Percentiles rank a stretch among this genome's conserved stretches.
phyloP scores from a whole-genome alignment of 2,797 vertebrate genomes.

The Strix occidentalis region DNA sequence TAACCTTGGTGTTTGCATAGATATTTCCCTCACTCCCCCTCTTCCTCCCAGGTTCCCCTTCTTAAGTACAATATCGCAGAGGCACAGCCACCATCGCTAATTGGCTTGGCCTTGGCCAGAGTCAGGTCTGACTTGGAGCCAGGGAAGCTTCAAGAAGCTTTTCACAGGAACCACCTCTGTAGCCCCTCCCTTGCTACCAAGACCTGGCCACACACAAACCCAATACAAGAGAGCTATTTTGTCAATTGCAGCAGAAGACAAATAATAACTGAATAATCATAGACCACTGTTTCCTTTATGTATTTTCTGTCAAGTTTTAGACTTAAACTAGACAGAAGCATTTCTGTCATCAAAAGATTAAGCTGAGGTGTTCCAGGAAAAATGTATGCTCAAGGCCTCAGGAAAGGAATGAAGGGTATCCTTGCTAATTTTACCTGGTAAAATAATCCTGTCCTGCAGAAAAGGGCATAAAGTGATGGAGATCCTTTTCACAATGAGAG shows the following conservation, averaged over 20 bases:
- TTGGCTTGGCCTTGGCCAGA: too few relatives aligned
- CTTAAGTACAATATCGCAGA: too few relatives aligned
- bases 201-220: too few relatives aligned
- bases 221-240: neutral
- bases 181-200: too few relatives aligned
- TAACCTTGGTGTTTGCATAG: too few relatives aligned
- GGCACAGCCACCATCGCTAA: too few relatives aligned
- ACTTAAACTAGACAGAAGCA: neutral
- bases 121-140: too few relatives aligned
- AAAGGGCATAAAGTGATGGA: neutral
- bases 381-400: neutral
- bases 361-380: neutral
- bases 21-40: too few relatives aligned
- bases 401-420: neutral
- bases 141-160: too few relatives aligned
- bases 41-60: too few relatives aligned
- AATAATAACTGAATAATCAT: neutral
- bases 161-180: too few relatives aligned
- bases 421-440: neutral
- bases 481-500: neutral
- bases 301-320: neutral
- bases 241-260: neutral
- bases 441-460: neutral
- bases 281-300: neutral
- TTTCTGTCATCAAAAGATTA: neutral